Evolutionary conservation across 2,797 vertebrate species (phyloP).

Genomic region (Glyptemys insculpta): DNA sequence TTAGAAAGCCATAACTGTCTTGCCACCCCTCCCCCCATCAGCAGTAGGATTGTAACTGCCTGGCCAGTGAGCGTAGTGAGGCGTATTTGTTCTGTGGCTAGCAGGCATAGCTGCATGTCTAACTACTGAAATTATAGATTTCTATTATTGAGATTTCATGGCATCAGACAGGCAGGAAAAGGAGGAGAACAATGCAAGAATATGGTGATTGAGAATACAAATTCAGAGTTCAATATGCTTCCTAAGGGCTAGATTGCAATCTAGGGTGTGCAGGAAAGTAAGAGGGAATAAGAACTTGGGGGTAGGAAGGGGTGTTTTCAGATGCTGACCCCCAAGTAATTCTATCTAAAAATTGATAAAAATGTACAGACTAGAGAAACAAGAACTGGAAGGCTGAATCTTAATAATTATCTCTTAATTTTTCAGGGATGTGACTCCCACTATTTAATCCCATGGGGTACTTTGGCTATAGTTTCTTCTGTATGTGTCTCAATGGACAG

Average conservation of each 20-base stretch:
- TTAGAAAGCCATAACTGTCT: slow-evolving; percentile 11
- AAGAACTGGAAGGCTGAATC: not conserved
- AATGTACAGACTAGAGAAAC: not conserved
- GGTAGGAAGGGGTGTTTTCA: not conserved
- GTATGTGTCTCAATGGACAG: not conserved
- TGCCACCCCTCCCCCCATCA: not conserved
- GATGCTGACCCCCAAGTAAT: not conserved
- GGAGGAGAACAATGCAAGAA: not conserved
- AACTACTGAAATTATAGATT: not conserved
- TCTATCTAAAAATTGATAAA: not conserved
- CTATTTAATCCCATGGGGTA: not conserved
- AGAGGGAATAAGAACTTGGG: not conserved
- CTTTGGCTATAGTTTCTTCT: not conserved
- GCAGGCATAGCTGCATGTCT: not conserved
- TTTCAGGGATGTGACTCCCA: not conserved
- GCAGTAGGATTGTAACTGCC: not conserved
- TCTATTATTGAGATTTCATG: not conserved
- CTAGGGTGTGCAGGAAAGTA: not conserved
- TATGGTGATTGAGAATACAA: not conserved
- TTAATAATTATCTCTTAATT: not conserved
- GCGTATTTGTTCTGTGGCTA: not conserved
- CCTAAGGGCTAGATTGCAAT: not conserved
- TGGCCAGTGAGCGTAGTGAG: not conserved
- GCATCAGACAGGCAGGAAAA: not conserved
- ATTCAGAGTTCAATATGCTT: not conserved